A percentile compares a stretch with the other conserved stretches of the same genome.
These are phyloP conservation scores for Drusus annulatus DNA, from an alignment of 1,140 invertebrate species.

Conservation along the genomic window DNA sequence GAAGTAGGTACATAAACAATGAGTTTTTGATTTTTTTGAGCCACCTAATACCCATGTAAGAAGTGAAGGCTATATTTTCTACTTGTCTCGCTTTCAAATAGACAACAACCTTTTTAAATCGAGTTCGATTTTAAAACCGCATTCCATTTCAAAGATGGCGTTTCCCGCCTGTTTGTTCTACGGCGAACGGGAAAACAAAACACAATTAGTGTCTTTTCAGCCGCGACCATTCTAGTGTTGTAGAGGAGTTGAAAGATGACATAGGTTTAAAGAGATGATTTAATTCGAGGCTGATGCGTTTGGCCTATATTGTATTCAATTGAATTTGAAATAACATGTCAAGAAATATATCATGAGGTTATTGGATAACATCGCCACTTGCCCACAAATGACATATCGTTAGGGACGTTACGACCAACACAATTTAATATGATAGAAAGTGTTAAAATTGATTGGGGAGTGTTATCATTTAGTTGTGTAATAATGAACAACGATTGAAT, in stretches of 20 bases:
- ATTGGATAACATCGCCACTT: too few relatives aligned
- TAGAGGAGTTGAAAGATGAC: not conserved
- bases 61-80: not conserved
- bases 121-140: conserved; percentile 34
- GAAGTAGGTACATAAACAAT: too few relatives aligned
- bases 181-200: conserved; percentile 52
- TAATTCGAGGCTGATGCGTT: conserved; percentile 6
- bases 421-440: too few relatives aligned
- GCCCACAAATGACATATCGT: too few relatives aligned
- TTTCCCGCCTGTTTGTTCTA: conserved; percentile 51
- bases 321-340: too few relatives aligned
- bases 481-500: too few relatives aligned
- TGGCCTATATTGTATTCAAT: not conserved
- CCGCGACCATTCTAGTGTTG: conserved; percentile 16
- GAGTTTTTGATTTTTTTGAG: too few relatives aligned
- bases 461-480: too few relatives aligned
- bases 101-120: conserved; percentile 27
- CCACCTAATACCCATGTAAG: too few relatives aligned
- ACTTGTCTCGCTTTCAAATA: conserved; percentile 16
- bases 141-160: conserved; percentile 31
- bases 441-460: too few relatives aligned
- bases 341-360: too few relatives aligned
- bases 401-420: too few relatives aligned
- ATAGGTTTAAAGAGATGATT: conserved; percentile 1
- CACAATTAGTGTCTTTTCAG: conserved; percentile 56